Conservation (phyloP, 2,888 invertebrate genomes). For the Dynastes tityus region DNA sequence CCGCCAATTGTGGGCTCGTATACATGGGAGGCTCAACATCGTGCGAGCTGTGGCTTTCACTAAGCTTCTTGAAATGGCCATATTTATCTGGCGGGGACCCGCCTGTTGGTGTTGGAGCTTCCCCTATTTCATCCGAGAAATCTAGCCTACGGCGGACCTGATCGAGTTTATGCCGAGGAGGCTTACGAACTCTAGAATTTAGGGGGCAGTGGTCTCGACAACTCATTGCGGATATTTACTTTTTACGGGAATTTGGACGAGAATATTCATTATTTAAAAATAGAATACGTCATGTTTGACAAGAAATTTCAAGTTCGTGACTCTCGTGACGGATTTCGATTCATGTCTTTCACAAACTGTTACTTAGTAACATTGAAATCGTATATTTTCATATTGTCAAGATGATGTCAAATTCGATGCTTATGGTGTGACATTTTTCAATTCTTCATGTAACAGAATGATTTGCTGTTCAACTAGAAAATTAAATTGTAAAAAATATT, state of each 20-base stretch:
- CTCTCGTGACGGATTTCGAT: not conserved
- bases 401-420: too few relatives aligned
- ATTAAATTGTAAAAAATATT: too few relatives aligned
- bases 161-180: conserved; percentile 17
- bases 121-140: conserved; percentile 9
- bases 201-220: conserved; percentile 22
- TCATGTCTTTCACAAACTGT: conserved; percentile 4
- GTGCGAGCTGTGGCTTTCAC: conserved; percentile 27
- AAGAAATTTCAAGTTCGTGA: not conserved
- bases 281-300: conserved; percentile 26
- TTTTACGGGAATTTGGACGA: conserved; percentile 36
- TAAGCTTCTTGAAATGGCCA: conserved; percentile 27
- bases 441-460: too few relatives aligned
- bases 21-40: conserved; percentile 25
- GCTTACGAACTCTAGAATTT: not conserved
- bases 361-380: conserved; percentile 18
- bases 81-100: conserved; percentile 17
- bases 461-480: too few relatives aligned
- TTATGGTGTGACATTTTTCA: too few relatives aligned
- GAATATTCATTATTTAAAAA: conserved; percentile 36
- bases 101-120: not conserved
- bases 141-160: conserved; percentile 20
- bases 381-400: too few relatives aligned
- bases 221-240: conserved; percentile 27
- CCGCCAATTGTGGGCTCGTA: conserved; percentile 19